These are phyloP conservation scores for Jacana jacana DNA, from an alignment of 2,113 vertebrate genomes.

Conservation along the genomic window DNA sequence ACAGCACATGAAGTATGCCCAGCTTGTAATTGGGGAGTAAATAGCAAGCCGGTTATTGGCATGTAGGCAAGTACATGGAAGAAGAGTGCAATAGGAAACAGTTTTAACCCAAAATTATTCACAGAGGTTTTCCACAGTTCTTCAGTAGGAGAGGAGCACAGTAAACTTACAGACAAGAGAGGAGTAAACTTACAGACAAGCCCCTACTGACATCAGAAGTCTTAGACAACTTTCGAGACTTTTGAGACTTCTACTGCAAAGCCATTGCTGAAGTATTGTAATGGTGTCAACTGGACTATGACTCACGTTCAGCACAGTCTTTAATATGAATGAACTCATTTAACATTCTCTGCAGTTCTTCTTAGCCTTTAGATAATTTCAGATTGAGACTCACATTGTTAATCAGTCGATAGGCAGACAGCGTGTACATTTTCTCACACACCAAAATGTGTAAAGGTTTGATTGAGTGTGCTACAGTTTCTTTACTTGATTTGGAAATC, in stretches of 20 bases:
- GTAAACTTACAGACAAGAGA: not conserved
- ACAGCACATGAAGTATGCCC: not conserved
- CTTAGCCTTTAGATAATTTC: not conserved
- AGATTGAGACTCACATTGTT: fast-evolving
- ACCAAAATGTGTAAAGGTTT: not conserved
- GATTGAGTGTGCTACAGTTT: not conserved
- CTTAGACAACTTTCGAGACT: not conserved
- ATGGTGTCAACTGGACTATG: not conserved
- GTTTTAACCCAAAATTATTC: not conserved
- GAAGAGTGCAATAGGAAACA: not conserved
- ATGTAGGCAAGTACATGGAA: not conserved
- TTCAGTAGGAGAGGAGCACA: not conserved
- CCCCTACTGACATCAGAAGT: fast-evolving
- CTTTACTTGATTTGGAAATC: not conserved
- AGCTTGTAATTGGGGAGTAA: not conserved
- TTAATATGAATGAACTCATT: not conserved
- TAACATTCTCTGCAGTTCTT: not conserved
- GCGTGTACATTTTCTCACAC: not conserved
- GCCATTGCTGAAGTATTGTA: not conserved
- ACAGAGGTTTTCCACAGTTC: not conserved
- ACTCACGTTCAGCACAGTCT: not conserved
- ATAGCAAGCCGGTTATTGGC: not conserved
- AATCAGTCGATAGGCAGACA: not conserved
- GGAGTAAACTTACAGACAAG: not conserved
- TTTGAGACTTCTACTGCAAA: not conserved